Base-by-base conservation (phyloP, 2,113 vertebrate species). In the Phycodurus eques region DNA sequence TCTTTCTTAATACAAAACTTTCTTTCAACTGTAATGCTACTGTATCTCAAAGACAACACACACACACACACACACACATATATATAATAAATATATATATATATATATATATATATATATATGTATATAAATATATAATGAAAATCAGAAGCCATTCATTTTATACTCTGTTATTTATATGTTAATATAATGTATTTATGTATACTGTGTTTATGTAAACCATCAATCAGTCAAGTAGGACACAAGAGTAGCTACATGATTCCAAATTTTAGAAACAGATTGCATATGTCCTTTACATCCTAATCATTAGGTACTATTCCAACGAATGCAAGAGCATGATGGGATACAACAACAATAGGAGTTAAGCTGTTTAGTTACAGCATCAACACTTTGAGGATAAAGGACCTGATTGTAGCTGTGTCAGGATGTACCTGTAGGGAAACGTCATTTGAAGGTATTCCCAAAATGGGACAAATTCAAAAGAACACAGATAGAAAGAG, bases 381-480 rank as follows among this genome's bases (percentile, higher is more conserved):
- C 12, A 20, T 42, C 67, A 56, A 15, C 54, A 20, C 51, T 8
- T 10, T 1, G 14, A 53, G 33, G 31, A 53, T 35, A 63, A 46
- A 66, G 43, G 17, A 1, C 46, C 7, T 17, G n/a, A 27, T 22
- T 63, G 12, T 43, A 6, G 15, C 44, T 46, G 35, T 42, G 9
- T 8, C 3, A 47, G 22, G 65, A 10, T 43, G 12, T n/a, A 35
- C 13, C 54, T 44, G 61, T 62, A 43, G 22, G 43, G 8, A 66
- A 9, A 46, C 44, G 46, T 13, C 70, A 68, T 44, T 67, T 53
- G 71, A 14, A 49, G 33, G 13, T 43, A 44, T 49, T 73, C 22
- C 53, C 71, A 61, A 63, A 60, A 43, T 47, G 49, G 49, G 47
- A 57, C 67, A 22, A 49, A 73, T 74, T 62, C 9, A 66, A 72